Base-by-base conservation (phyloP, 1,140 invertebrate species). In the Drosophila tsacasi region DNA sequence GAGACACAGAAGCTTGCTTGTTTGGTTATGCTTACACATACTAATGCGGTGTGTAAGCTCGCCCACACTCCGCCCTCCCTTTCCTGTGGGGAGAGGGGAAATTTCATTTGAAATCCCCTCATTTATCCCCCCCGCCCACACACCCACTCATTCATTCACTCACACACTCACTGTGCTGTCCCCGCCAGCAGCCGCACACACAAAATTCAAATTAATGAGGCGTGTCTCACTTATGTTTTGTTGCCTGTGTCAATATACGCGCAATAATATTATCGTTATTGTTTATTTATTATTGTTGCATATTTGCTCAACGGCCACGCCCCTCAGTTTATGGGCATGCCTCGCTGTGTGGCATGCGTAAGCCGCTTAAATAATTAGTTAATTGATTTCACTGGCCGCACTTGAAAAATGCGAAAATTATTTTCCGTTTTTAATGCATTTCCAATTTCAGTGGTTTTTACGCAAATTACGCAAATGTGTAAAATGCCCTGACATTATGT, bases 361-460 rank as follows among this genome's bases (percentile, higher is more conserved):
- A 79, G 61, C 79, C 50, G 76, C 75, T 83, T 86, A 82, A 86
- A 85, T 82, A 86, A 85, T 85, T 85, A 86, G 83, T 76, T 86
- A 82, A 85, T 85, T 85, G 83, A 61, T 79, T 79, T 69, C 55
- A 52, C 54, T 58, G 44, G 57, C 73, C 66, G 23, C 68, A 61
- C 30, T 74, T 44, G 69, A 72, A 71, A 52, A 50, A 47, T 52
- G 19, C 42, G 32, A 52, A 40, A 57, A 30, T 37, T 69, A 55
- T 69, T 55, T 21, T 27, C 7, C 49, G 25, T 30, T 37, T 46
- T 27, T 27, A 5, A 60, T 67, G 21, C 17, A 67, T 66, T 44
- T 58, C 3, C 19, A 30, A 32, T 37, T 69, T 68, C 15, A 32
- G 44, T 19, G 63, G 46, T 69, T 52, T 52, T 25, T 21, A 40